A percentile compares a stretch with the other conserved stretches of the same genome.
phyloP scores from a whole-genome alignment of 2,888 invertebrate species.

The Campoplex capitator region DNA sequence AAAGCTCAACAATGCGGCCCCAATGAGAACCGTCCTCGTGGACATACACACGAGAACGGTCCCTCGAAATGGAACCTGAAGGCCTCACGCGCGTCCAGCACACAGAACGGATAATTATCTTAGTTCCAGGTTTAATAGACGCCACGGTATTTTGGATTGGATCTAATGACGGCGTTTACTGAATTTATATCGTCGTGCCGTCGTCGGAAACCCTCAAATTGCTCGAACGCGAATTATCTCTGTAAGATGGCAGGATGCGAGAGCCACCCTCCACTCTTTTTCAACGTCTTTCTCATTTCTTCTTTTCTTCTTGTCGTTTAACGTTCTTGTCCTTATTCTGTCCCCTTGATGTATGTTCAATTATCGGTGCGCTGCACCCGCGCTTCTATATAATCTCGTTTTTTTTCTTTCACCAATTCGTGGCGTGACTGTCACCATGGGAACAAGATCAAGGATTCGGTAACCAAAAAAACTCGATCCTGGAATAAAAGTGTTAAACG shows the following conservation, averaged over 20 bases:
- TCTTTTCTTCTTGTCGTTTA: constrained; percentile 49
- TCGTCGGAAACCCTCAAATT: constrained; percentile 75
- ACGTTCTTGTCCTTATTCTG: constrained; percentile 66
- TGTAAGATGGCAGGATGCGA: constrained; percentile 18
- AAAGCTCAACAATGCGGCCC: constrained; percentile 79
- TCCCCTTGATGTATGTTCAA: constrained; percentile 78
- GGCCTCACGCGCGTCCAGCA: constrained; percentile 60
- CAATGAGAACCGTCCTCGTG: constrained; percentile 62
- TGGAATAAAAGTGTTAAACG: neutral
- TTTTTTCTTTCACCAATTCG: constrained; percentile 17
- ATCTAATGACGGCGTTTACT: constrained; percentile 83
- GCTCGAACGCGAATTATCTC: constrained; percentile 76
- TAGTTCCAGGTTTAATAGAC: constrained; percentile 83
- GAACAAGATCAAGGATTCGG: neutral
- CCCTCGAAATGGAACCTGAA: constrained; percentile 38
- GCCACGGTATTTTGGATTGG: constrained; percentile 83
- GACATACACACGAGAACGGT: constrained; percentile 34
- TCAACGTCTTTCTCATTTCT: constrained; percentile 29
- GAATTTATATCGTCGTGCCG: constrained; percentile 81
- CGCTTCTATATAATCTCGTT: constrained; percentile 36
- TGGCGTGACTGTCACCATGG: neutral
- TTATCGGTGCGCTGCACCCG: constrained; percentile 74
- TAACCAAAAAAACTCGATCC: neutral
- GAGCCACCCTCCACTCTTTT: constrained; percentile 32
- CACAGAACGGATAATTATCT: constrained; percentile 81